Conservation (phyloP, 2,888 invertebrate genomes). For the Caenorhabditis wallacei region DNA sequence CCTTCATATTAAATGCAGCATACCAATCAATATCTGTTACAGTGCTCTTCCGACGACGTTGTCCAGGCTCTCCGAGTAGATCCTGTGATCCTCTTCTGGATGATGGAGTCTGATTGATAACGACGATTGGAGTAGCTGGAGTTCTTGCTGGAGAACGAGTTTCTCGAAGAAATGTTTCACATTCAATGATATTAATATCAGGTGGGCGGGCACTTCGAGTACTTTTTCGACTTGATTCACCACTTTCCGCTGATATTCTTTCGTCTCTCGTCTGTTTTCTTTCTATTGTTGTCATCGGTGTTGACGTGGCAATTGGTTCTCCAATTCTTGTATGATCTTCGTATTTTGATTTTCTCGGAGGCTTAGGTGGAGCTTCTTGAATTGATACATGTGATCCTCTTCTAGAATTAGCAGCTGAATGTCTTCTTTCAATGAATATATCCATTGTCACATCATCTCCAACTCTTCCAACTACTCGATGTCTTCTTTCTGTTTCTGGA, state of each 20-base stretch:
- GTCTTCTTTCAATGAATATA: constrained; percentile 33
- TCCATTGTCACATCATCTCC: constrained; percentile 59
- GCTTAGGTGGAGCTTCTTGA: constrained; percentile 61
- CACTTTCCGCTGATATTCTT: constrained; percentile 33
- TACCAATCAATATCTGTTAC: constrained; percentile 75
- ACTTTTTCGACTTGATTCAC: constrained; percentile 48
- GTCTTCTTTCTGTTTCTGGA: constrained; percentile 37
- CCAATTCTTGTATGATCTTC: constrained; percentile 51
- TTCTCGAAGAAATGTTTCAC: constrained; percentile 40
- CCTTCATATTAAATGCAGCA: constrained; percentile 75
- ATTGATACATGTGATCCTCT: constrained; percentile 17
- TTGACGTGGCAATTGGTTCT: constrained; percentile 68
- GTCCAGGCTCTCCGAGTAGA: constrained; percentile 55
- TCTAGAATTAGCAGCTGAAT: not conserved
- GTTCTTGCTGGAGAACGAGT: constrained; percentile 45
- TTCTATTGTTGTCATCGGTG: constrained; percentile 68
- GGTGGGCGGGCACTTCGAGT: constrained; percentile 56
- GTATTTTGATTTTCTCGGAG: constrained; percentile 58
- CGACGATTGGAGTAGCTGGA: constrained; percentile 70
- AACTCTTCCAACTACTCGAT: constrained; percentile 37
- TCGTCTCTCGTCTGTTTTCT: constrained; percentile 51
- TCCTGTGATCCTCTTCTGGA: constrained; percentile 63
- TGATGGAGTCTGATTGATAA: constrained; percentile 67
- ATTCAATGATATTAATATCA: constrained; percentile 59
- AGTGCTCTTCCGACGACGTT: constrained; percentile 67